Conservation (phyloP, 2,888 invertebrate species). For the Synanthedon vespiformis region DNA sequence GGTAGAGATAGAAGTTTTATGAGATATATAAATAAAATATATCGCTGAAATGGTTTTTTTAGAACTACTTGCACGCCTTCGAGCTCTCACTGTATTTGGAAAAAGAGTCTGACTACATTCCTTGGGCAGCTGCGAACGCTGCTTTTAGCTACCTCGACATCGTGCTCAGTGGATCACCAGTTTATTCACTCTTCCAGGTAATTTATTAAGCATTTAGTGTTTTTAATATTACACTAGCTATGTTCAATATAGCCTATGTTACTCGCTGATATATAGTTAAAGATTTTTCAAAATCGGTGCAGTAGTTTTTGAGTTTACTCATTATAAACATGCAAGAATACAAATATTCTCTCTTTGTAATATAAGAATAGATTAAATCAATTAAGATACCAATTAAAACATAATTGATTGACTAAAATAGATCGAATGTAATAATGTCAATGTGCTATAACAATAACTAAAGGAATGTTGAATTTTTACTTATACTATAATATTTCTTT, state of each 20-base stretch:
- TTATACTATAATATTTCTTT: neutral
- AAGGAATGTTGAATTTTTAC: neutral
- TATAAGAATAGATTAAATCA: neutral
- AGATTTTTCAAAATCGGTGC: too few relatives aligned
- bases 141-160: constrained; percentile 45
- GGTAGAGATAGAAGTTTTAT: too few relatives aligned
- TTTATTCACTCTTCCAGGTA: constrained; percentile 40
- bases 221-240: neutral
- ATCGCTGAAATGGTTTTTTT: neutral
- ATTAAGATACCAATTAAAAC: neutral
- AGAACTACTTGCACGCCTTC: constrained; percentile 36
- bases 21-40: too few relatives aligned
- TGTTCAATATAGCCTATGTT: too few relatives aligned
- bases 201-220: constrained; percentile 2
- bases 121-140: constrained; percentile 66
- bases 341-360: too few relatives aligned
- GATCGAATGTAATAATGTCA: too few relatives aligned
- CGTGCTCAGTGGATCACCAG: constrained; percentile 34
- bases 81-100: constrained; percentile 71
- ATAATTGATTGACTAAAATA: too few relatives aligned
- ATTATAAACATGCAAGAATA: too few relatives aligned
- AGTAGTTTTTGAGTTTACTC: too few relatives aligned
- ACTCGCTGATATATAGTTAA: too few relatives aligned
- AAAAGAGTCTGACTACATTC: constrained; percentile 72
- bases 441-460: too few relatives aligned